Evolutionary conservation across 2,888 invertebrate genomes (phyloP), one percentile per base, ranked within the genome.

Genomic region (Saturnia japonica): DNA sequence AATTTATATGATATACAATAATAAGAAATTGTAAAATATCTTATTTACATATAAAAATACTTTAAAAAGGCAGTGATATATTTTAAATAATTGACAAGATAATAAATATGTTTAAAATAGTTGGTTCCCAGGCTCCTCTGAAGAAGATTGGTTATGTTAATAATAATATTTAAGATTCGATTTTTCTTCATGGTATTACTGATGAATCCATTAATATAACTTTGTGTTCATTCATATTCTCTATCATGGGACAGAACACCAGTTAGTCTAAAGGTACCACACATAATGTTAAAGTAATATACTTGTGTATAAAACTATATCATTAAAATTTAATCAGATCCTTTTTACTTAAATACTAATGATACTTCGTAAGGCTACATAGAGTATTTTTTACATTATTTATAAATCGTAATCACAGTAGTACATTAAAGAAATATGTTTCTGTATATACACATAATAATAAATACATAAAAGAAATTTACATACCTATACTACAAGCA

Each of bases 61-160:
- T n/a, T 22, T 54, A 54, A 22, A 22, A 54, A 54, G 54, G 22
- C 54, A 54, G 54, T 54, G 54, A 54, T n/a, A 54, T n/a, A 54
- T 54, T 22, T 54, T 22, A 7, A 54, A 22, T 54, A 54, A 54
- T 54, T 54, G 8, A 1, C 22, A 54, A 47, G 19, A 47, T 19
- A 47, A 47, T 6, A 47, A 45, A 45, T 14, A 45, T 14, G 7
- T 6, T 47, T 2, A 19, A 19, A 2, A 47, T 2, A 34, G 34
- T 34, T 34, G 47, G 16, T 47, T 19, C 16, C 47, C 16, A 47
- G 1, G 19, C 19, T 2, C 19, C 47, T 34, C 6, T 19, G 3
- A 47, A 0, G 19, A 47, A 19, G 47, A 47, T 19, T 47, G 19
- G 6, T 19, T 47, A 47, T 47, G 47, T 19, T 19, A 19, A 19